Base-by-base conservation (phyloP, 2,113 vertebrate genomes). In the Equus przewalskii region DNA sequence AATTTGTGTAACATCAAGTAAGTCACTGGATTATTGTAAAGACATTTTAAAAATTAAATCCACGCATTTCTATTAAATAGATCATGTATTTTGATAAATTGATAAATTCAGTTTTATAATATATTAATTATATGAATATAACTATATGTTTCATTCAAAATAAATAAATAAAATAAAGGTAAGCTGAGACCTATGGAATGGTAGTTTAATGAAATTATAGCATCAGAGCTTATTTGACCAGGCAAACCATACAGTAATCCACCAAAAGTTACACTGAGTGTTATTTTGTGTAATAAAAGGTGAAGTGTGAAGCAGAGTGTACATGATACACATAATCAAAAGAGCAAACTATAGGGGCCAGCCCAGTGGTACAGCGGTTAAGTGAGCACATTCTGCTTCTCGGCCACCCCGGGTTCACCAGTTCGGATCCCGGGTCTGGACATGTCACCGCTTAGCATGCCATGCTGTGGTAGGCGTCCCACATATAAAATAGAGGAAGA, bases 141-240 rank as follows among this genome's bases (percentile, higher is more conserved):
- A 94, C 18, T 56, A 62, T 6, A 75, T 13, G 10, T 84, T 96
- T 96, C 24, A 67, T 26, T 69, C 18, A 60, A 92, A 87, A 81
- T 2, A 84, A 49, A 69, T 46, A 72, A 11, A 91, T 46, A 91
- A 95, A 89, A 79, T 49, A 93, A 91, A 89, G 15, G 44, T 49
- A 64, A 36, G 19, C 0, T 19, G 21, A 19, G 72, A 4, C 54
- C n/a, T 67, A 18, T 69, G 28, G 26, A 64, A 78, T 15, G 18
- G 9, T 41, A 58, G 0, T 73, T 82, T 85, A 89, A 89, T 87
- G 91, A 94, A 96, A 51, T 91, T 83, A 73, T 4, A 79, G 64
- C 36, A 46, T 11, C 54, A 89, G 3, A 24, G 8, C 54, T 91
- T 73, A 84, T 90, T 72, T 65, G 10, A 6, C 5, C 70, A 95